These are phyloP conservation scores for Phyllostomus hastatus DNA, from an alignment of 2,113 vertebrate genomes.

Conservation along the genomic window DNA sequence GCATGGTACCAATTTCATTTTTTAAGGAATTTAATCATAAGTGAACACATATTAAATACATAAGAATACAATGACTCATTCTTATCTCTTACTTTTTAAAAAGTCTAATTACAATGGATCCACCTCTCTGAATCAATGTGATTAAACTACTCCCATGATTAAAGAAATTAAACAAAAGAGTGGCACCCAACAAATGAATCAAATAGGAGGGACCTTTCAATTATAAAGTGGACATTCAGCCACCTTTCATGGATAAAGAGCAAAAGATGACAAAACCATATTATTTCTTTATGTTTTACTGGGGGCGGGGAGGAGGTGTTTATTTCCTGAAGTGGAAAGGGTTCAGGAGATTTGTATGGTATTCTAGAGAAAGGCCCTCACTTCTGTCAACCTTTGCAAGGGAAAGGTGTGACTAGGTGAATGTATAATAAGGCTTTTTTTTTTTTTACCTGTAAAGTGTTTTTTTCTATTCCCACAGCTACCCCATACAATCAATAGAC, in stretches of 20 bases:
- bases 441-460: not conserved
- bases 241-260: not conserved
- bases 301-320: not conserved
- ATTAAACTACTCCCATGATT: not conserved
- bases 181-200: not conserved
- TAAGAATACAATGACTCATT: not conserved
- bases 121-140: constrained; percentile 8
- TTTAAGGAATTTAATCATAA: constrained; percentile 23
- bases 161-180: constrained; percentile 1
- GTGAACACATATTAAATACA: not conserved
- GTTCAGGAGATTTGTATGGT: not conserved
- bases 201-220: not conserved
- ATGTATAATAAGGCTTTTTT: not conserved
- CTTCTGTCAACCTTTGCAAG: not conserved
- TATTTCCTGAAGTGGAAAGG: constrained; percentile 25
- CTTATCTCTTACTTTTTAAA: not conserved
- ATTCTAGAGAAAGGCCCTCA: not conserved
- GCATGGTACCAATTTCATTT: not conserved
- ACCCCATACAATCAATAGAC: not conserved
- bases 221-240: not conserved
- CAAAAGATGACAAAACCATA: not conserved
- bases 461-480: not conserved
- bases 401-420: not conserved
- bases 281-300: not conserved
- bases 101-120: not conserved